Evolutionary conservation across 2,797 vertebrate species (phyloP), one percentile per base, ranked within the genome.

Genomic region (Pantherophis alleghaniensis): DNA sequence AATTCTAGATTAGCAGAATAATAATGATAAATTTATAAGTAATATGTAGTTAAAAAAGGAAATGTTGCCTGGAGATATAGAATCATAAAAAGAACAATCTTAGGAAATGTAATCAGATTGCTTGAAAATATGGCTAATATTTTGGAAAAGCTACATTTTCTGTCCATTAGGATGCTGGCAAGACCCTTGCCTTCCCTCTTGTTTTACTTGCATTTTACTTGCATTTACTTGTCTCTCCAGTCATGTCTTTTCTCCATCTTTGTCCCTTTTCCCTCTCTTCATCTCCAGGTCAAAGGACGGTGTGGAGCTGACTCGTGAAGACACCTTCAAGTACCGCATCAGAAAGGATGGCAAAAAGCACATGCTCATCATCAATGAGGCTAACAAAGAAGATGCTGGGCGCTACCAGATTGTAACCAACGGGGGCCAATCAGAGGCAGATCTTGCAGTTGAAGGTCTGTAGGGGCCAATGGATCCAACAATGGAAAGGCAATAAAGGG

Each of bases 331-430:
- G 95, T 99, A 98, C 96, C 98, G 99, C 95, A 98, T 99, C 95
- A 99, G 99, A 97, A 99, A 99, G 93, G 99, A 99, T 0, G 99
- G 98, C 5, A 98, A 96, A 94, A 98, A 97, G 47, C 99, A 99
- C 89, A 95, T 98, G 60, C 97, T 99, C 96, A 98, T 99, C 96
- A 98, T 98, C 96, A 98, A 98, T 0, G 99, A 99, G 53, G 98
- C 98, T 14, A 96, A 95, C 13, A 96, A 95, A 94, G 98, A 99
- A 69, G 99, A 99, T 88, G 95, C 96, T 0, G 99, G 99, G 0
- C 98, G 90, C 59, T 99, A 98, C 95, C 88, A 98, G 11, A 98
- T 97, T 93, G 94, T 97, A 74, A 99, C 99, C 95, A 99, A 98
- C 0, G 99, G 99, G 0, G 99, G 98, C 37, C 98, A 99, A 96